Base-by-base conservation (phyloP, 2,888 invertebrate species). In the Apocheima hispidaria region DNA sequence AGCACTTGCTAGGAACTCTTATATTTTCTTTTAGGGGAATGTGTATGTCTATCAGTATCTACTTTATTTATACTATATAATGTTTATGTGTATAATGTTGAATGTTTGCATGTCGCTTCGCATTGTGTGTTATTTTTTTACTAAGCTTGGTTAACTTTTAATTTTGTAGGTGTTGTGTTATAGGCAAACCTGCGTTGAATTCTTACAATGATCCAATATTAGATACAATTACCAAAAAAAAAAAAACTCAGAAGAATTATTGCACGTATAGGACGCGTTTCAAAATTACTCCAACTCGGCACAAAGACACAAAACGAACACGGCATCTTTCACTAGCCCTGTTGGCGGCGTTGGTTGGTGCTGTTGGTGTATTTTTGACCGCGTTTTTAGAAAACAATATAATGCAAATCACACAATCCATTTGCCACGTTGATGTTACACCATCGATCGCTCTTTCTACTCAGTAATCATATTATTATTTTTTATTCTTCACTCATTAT, bases 31-130 rank as follows among this genome's bases (percentile, higher is more conserved):
- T 10, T 55, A 68, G 63, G 60, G 65, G 61, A 61, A 62, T 57
- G 49, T 64, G 52, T 63, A 44, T 62, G 60, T 71, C 44, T 72
- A 60, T 66, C 49, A 62, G 65, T 75, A 63, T 66, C n/a, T n/a
- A n/a, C n/a, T 56, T 60, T 63, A 33, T 50, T 35, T 57, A 30
- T 56, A 35, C 30, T 60, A 41, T 66, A 61, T 53, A 40, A 58
- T 54, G 49, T 65, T 41, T 70, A 66, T 68, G 60, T 72, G 65
- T 63, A 62, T 59, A 51, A n/a, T 59, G 61, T 57, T 72, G 66
- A 60, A 70, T 74, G 63, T 77, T 66, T 74, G 82, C 82, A 83
- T 82, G 81, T 50, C 57, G 83, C 83, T 83, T 83, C 75, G 84
- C 83, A 83, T 81, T 75, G 69, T 84, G 79, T 77, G 71, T 77